Conservation (phyloP, 2,797 vertebrate species). For the Peromyscus eremicus region DNA sequence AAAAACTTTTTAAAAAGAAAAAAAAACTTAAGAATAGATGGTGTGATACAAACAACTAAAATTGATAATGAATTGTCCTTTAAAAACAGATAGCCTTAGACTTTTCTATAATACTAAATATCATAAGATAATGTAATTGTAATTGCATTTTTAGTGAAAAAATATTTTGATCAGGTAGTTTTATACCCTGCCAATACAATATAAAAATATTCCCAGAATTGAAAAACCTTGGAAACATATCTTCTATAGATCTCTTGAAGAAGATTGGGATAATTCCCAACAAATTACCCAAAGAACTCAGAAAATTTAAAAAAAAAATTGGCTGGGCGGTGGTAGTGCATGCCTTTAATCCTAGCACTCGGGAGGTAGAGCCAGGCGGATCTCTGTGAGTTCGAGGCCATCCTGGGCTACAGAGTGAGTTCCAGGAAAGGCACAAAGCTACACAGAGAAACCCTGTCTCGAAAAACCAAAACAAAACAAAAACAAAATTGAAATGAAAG, state of each 20-base stretch:
- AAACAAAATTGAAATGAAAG: neutral
- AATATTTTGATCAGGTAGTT: neutral
- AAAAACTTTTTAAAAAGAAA: no score
- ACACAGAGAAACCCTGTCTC: no score
- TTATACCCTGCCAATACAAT: neutral
- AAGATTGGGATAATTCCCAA: neutral
- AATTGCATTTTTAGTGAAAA: constrained; percentile 8
- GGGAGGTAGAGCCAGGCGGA: no score
- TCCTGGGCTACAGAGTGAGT: no score
- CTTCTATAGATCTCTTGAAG: neutral
- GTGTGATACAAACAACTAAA: neutral
- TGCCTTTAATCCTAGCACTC: no score
- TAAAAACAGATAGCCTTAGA: neutral
- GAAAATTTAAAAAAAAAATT: neutral
- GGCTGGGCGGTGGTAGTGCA: no score
- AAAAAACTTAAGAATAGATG: neutral
- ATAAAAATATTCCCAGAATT: constrained; percentile 11
- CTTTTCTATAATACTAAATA: neutral
- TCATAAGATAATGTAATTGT: neutral
- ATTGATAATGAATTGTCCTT: neutral
- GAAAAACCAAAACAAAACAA: no score
- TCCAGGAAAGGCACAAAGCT: no score
- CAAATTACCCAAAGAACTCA: neutral
- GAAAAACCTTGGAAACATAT: neutral
- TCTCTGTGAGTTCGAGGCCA: no score